Percentiles rank a stretch among this genome's conserved stretches.
These are phyloP conservation scores for Centropus bengalensis DNA, from an alignment of 2,113 vertebrate genomes.

Conservation along the genomic window DNA sequence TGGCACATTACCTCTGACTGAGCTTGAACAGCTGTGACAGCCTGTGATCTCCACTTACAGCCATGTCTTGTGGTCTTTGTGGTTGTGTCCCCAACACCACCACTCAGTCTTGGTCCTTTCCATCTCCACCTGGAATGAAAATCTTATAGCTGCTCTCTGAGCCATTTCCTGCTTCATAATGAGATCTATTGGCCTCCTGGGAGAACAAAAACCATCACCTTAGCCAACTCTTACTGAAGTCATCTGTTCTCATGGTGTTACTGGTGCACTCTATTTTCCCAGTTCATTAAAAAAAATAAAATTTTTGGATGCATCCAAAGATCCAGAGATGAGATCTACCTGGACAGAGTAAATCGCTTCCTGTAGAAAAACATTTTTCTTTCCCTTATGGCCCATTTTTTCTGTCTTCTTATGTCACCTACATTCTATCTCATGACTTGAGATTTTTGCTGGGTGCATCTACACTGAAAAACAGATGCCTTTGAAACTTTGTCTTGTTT, in stretches of 20 bases:
- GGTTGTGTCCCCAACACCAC: not conserved
- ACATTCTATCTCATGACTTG: not conserved
- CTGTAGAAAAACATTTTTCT: not conserved
- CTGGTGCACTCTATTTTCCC: conserved; percentile 37
- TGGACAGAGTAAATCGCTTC: not conserved
- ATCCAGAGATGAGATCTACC: conserved; percentile 25
- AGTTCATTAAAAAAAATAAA: conserved; percentile 63
- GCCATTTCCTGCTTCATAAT: conserved; percentile 62
- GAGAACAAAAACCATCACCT: conserved; percentile 27
- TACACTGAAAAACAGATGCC: not conserved
- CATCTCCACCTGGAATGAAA: conserved; percentile 21
- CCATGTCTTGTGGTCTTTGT: not conserved
- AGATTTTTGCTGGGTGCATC: not conserved
- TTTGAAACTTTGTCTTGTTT: not conserved
- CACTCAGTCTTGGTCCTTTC: not conserved
- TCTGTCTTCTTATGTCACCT: not conserved
- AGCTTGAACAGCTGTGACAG: not conserved
- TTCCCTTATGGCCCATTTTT: not conserved
- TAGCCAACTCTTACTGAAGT: conserved; percentile 62
- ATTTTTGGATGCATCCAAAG: not conserved
- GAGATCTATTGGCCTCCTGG: conserved; percentile 57
- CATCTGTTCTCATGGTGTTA: conserved; percentile 56
- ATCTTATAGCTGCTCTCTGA: not conserved
- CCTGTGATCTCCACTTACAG: not conserved
- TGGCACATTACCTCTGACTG: not conserved